Evolutionary conservation across 2,113 vertebrate species (phyloP).

Genomic region (Bettongia penicillata): DNA sequence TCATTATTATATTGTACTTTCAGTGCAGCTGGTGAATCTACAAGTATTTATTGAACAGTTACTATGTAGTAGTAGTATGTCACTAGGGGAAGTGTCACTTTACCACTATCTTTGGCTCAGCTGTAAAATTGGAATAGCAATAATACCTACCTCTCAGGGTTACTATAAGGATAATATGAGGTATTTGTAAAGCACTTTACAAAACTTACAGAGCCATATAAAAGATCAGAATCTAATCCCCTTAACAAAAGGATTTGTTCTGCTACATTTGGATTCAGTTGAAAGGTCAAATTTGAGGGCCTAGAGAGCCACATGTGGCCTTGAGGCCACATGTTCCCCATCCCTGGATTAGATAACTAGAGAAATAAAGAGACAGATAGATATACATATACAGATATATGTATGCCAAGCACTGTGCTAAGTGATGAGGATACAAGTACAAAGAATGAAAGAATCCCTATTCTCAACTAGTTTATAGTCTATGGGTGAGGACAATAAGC

Average conservation of each 20-base stretch:
- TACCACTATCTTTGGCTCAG: background rate
- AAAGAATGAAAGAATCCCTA: background rate
- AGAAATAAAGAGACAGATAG: background rate
- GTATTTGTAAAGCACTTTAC: background rate
- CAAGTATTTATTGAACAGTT: too few species aligned
- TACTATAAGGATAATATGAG: background rate
- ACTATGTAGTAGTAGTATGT: background rate
- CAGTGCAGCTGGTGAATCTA: background rate
- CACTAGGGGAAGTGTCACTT: background rate
- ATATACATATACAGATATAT: background rate
- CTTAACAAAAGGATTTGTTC: too few species aligned
- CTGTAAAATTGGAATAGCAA: background rate
- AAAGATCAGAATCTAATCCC: background rate
- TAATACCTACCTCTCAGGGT: background rate
- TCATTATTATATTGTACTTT: background rate
- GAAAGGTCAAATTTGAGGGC: too few species aligned
- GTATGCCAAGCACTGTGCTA: background rate
- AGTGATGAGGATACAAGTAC: background rate
- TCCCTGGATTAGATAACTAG: background rate
- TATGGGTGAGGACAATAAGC: background rate
- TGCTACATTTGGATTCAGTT: too few species aligned
- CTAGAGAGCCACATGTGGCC: too few species aligned
- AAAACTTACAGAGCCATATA: background rate
- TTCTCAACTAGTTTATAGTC: background rate
- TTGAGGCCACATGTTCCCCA: too few species aligned